A percentile compares a stretch with the other conserved stretches of the same genome.
These are phyloP conservation scores for Hiodon alosoides DNA, from an alignment of 2,113 vertebrate species.

Conservation along the genomic window DNA sequence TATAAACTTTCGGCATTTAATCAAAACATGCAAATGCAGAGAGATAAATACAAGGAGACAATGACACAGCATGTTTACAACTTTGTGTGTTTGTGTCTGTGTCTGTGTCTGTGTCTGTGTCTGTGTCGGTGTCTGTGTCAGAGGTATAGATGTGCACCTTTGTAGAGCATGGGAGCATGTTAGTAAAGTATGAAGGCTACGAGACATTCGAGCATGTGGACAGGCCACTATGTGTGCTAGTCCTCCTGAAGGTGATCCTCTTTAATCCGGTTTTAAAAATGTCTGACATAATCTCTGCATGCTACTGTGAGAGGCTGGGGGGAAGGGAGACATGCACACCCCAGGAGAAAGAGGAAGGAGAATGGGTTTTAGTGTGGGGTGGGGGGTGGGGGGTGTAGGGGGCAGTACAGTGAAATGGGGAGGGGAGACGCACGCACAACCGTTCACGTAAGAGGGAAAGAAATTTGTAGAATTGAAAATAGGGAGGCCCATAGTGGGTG, in stretches of 20 bases:
- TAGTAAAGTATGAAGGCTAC: not conserved
- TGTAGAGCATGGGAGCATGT: conserved; percentile 14
- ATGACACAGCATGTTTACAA: not conserved
- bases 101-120: not conserved
- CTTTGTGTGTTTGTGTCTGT: not conserved
- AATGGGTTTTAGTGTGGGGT: too few species aligned
- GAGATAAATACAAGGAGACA: not conserved
- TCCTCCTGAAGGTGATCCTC: conserved; percentile 52
- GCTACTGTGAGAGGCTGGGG: conserved; percentile 33
- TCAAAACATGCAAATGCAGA: not conserved
- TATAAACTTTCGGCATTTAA: too few species aligned
- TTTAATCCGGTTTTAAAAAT: conserved; percentile 59
- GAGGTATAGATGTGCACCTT: not conserved
- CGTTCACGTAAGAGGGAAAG: conserved; percentile 25
- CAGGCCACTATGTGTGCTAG: conserved; percentile 1
- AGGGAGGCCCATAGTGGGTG: not conserved
- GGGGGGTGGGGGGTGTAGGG: not conserved
- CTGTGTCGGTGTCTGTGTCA: conserved; percentile 8
- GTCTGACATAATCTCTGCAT: conserved; percentile 59
- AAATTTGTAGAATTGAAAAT: too few species aligned
- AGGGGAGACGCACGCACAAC: not conserved
- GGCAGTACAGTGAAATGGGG: not conserved
- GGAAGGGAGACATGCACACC: not conserved
- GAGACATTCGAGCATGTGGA: conserved; percentile 5
- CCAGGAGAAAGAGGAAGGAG: not conserved